Evolutionary conservation across 2,113 vertebrate genomes (phyloP).

Genomic region (Piprites chloris): DNA sequence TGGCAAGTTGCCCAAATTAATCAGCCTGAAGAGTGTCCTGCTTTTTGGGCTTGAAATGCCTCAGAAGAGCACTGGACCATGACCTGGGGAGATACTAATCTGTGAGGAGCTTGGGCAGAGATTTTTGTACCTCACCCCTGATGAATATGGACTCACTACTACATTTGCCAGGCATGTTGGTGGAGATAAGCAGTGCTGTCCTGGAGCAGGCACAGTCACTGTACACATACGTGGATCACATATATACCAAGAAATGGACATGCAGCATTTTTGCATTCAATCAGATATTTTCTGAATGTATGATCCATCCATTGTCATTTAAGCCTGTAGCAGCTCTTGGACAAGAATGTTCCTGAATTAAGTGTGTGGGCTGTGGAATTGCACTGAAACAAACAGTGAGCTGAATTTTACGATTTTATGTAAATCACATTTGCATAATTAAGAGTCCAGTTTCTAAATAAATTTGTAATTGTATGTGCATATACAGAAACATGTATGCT

Average conservation of each 20-base stretch:
- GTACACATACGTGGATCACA: rapidly evolving
- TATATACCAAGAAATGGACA: not conserved
- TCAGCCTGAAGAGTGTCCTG: not conserved
- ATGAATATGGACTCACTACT: not conserved
- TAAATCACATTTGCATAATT: not conserved
- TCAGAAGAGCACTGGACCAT: not conserved
- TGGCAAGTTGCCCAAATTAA: not conserved
- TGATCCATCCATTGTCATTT: not conserved
- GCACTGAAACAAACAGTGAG: not conserved
- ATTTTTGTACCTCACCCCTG: not conserved
- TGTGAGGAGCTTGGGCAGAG: not conserved
- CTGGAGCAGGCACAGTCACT: not conserved
- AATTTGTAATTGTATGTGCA: not conserved
- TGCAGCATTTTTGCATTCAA: not conserved
- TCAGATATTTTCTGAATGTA: not conserved
- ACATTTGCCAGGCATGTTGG: not conserved
- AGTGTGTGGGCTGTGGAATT: not conserved
- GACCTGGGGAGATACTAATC: not conserved
- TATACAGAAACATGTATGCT: not conserved
- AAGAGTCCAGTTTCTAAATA: not conserved
- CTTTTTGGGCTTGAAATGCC: not conserved
- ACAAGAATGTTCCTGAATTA: not conserved
- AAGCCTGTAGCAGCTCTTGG: not conserved
- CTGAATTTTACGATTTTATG: not conserved
- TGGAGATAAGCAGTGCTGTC: not conserved